Percentiles rank a stretch among this genome's conserved stretches.
Evolutionary conservation across 2,888 invertebrate species (phyloP).

Genomic region (Scrobipalpa costella): DNA sequence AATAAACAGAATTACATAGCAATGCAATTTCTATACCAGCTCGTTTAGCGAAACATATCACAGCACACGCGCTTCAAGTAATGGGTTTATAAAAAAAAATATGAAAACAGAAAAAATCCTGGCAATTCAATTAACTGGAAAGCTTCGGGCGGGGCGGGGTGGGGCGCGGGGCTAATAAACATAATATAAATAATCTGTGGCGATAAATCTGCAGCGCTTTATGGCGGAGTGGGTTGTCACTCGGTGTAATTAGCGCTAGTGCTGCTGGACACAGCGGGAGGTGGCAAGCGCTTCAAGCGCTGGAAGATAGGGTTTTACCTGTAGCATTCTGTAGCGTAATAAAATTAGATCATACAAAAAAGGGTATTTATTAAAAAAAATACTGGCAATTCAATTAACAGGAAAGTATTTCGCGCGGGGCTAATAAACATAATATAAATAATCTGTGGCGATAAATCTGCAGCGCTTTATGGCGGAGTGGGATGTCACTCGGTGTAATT

Average conservation of each 20-base stretch:
- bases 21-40: too few relatives aligned
- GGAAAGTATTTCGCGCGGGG: conserved; percentile 76
- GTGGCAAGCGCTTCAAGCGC: conserved; percentile 40
- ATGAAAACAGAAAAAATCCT: conserved; percentile 68
- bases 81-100: background rate
- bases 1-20: too few relatives aligned
- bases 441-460: conserved; percentile 80
- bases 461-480: conserved; percentile 79
- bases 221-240: conserved; percentile 81
- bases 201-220: conserved; percentile 80
- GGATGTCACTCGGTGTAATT: conserved; percentile 80
- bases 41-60: too few relatives aligned
- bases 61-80: background rate
- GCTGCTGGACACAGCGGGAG: conserved; percentile 46
- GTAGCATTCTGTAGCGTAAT: too few relatives aligned
- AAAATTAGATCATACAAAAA: too few relatives aligned
- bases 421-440: conserved; percentile 82
- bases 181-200: conserved; percentile 80
- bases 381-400: conserved; percentile 78
- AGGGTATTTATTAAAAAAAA: too few relatives aligned
- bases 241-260: conserved; percentile 78
- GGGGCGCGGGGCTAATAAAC: conserved; percentile 76
- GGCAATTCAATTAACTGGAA: conserved; percentile 79
- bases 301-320: conserved; percentile 36
- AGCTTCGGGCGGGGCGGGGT: conserved; percentile 57